phyloP scores from a whole-genome alignment of 2,888 invertebrate genomes.

The Ceriagrion tenellum region DNA sequence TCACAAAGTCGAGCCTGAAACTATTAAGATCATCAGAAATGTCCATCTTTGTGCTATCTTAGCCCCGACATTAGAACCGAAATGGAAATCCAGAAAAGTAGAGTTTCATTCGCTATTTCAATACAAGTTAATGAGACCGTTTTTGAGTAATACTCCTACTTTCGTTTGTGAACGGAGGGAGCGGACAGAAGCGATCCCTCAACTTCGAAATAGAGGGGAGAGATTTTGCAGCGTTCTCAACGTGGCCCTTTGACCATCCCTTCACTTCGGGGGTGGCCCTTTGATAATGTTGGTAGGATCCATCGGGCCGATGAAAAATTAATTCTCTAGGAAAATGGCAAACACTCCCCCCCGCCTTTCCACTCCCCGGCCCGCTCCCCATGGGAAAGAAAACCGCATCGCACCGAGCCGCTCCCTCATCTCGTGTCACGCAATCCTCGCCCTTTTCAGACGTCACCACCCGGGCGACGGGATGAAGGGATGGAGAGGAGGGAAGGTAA shows the following conservation, averaged over 20 bases:
- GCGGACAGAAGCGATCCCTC: not conserved
- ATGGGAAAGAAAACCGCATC: not conserved
- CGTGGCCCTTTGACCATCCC: not conserved
- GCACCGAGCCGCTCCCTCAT: not conserved
- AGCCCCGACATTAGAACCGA: not conserved
- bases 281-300: not conserved
- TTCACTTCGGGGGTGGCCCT: not conserved
- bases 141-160: not conserved
- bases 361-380: not conserved
- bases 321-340: not conserved
- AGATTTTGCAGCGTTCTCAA: not conserved
- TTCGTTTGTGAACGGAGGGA: not conserved
- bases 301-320: conserved; percentile 30
- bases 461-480: not conserved
- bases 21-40: too few species aligned
- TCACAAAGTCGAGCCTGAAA: too few species aligned
- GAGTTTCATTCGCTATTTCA: not conserved
- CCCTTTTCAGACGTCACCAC: not conserved
- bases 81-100: not conserved
- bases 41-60: too few species aligned
- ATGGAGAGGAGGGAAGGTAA: not conserved
- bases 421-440: not conserved
- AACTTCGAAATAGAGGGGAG: not conserved
- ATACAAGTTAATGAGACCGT: not conserved
- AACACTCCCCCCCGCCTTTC: not conserved